Percentiles rank a stretch among this genome's conserved stretches.
These are phyloP conservation scores for Gallinago nigripennis DNA, from an alignment of 2,797 vertebrate genomes.

Conservation along the genomic window DNA sequence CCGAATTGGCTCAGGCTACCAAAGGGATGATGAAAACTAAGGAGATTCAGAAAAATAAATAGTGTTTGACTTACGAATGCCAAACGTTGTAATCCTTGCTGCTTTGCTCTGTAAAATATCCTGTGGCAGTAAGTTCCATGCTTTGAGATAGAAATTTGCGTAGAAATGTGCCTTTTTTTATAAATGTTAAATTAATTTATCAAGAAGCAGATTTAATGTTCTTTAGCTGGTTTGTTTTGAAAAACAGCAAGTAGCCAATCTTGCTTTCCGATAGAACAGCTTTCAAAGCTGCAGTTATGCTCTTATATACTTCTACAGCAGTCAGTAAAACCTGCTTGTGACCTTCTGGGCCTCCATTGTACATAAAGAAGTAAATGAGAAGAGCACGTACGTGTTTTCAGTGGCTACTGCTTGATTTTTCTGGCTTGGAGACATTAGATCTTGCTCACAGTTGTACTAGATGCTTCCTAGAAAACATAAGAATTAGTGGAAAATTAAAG, in stretches of 20 bases:
- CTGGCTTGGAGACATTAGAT: neutral
- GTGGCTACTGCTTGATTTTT: neutral
- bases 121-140: neutral
- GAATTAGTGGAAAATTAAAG: neutral
- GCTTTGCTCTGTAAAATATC: neutral
- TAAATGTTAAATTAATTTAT: neutral
- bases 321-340: neutral
- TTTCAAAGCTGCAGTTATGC: neutral
- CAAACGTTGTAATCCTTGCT: neutral
- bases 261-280: neutral
- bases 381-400: fast-evolving
- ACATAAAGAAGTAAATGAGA: neutral
- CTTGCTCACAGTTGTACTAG: neutral
- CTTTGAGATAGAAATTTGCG: neutral
- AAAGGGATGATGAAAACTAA: neutral
- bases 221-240: neutral
- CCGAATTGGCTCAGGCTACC: neutral
- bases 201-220: neutral
- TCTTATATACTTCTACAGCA: neutral
- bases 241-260: neutral
- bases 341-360: neutral
- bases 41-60: constrained; percentile 4
- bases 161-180: neutral
- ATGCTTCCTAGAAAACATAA: neutral
- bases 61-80: neutral